These are phyloP conservation scores for Trichosurus vulpecula DNA, from an alignment of 2,797 vertebrate species.

Conservation along the genomic window DNA sequence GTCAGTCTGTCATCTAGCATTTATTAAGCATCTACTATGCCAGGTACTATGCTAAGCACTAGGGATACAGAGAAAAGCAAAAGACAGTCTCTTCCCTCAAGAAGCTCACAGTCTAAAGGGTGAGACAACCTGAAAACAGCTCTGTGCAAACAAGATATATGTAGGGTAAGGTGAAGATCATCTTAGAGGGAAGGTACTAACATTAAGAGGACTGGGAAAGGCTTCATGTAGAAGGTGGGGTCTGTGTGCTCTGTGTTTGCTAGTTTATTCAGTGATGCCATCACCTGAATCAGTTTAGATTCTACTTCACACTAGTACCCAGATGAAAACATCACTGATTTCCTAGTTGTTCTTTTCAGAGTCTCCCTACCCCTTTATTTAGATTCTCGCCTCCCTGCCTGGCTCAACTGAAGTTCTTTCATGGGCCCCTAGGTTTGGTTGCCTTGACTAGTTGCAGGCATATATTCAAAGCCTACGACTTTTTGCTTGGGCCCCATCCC, in stretches of 20 bases:
- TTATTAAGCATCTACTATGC: neutral
- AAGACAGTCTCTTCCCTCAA: too few species aligned
- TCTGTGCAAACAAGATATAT: too few species aligned
- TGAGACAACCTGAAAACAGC: too few species aligned
- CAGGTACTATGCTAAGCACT: too few species aligned
- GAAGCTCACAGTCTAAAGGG: too few species aligned
- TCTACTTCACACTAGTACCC: neutral
- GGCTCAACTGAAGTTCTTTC: neutral
- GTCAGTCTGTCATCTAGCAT: neutral
- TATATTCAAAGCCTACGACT: neutral
- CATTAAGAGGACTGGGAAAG: too few species aligned
- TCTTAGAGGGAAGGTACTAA: too few species aligned
- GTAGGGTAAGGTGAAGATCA: too few species aligned
- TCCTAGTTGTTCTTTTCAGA: neutral
- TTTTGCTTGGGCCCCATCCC: conserved; percentile 11
- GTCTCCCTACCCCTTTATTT: neutral
- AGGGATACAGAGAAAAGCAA: too few species aligned
- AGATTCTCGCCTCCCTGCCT: neutral
- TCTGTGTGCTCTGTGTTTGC: neutral
- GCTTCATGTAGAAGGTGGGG: neutral
- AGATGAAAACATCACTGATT: neutral
- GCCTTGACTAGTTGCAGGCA: neutral
- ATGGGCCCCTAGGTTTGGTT: neutral
- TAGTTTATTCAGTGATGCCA: neutral
- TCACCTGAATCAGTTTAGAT: neutral